Base-by-base conservation (phyloP, 2,113 vertebrate species). In the Phylloscopus whistleri region DNA sequence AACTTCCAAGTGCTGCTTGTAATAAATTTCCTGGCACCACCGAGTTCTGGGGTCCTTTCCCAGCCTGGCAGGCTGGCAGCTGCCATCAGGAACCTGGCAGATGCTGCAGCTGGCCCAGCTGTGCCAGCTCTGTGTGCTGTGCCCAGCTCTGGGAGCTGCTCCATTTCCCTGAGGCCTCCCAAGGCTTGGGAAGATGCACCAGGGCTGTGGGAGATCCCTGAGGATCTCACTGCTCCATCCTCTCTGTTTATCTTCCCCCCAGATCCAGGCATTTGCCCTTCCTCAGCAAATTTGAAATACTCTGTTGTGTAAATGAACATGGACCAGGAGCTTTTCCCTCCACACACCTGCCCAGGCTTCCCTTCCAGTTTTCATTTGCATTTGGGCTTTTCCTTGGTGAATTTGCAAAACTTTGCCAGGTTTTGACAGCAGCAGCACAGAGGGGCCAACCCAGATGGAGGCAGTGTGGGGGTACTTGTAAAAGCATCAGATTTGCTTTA, bases 401-500 rank as follows among this genome's bases (percentile, higher is more conserved):
- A 51, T 68, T n/a, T 51, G n/a, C 16, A 66, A 4, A 31, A 9
- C 56, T 53, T 49, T 23, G 18, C 6, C 59, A 13, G 28, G 16
- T 79, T 87, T 88, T 70, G 51, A 13, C 31, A 69, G 26, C 28
- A 67, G 51, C 58, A 78, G 28, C 67, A 17, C 1, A 5, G 66
- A 78, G 37, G 37, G 37, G 49, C 24, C 31, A 53, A 39, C 21
- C 5, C 55, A 77, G 53, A 18, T 10, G 26, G 46, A 73, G 24
- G 16, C 22, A 63, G 2, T 0, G 0, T 4, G 7, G 33, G 6
- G 10, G 9, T 4, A 23, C 13, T 5, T 0, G 1, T 11, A 11
- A 55, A 28, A 2, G 1, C 52, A 49, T 15, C 74, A 27, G 24
- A 31, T 90, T 52, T 44, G 59, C 51, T 15, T 2, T 37, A 44